Base-by-base conservation (phyloP, 2,113 vertebrate genomes). In the Cyprinodon tularosa region DNA sequence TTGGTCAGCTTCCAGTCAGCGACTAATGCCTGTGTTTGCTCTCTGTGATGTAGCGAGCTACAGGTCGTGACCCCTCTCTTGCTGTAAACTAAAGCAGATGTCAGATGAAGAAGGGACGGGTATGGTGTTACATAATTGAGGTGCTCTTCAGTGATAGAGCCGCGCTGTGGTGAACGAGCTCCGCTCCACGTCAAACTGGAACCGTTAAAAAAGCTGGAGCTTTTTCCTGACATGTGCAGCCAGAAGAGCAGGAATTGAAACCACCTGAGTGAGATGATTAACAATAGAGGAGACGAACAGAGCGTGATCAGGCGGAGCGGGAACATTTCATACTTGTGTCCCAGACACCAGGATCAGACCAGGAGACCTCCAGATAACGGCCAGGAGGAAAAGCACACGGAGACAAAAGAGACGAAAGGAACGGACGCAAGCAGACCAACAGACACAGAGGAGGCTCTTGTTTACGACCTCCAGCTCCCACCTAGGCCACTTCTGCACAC, bases 51-150 rank as follows among this genome's bases (percentile, higher is more conserved):
- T 63, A 63, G 75, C 17, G 80, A 75, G 62, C 76, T 42, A 50
- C 36, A 45, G 85, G 84, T 89, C 79, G 61, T 36, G 62, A 70
- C 80, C 78, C 62, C 66, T 3, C 66, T 15, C 45, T 76, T 70
- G 3, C 72, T 82, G 80, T 89, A 90, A 91, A 88, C 84, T 15
- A 65, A 89, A 89, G 83, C 91, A 92, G 88, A 91, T 89, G 86
- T 86, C 53, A 74, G 81, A 74, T 68, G 86, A 83, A 76, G 50
- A 57, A 57, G 79, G 67, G 65, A 71, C 71, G 50, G 50, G 77
- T 39, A 69, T 44, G 44, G 12, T 40, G 73, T 92, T 90, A 83
- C 76, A 65, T 90, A 87, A 91, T 22, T 20, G 69, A 90, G 86
- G 78, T 77, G 68, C 74, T 77, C 84, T 71, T 20, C 62, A 15